Conservation (phyloP, 2,888 invertebrate genomes). For the Magallana nippona region DNA sequence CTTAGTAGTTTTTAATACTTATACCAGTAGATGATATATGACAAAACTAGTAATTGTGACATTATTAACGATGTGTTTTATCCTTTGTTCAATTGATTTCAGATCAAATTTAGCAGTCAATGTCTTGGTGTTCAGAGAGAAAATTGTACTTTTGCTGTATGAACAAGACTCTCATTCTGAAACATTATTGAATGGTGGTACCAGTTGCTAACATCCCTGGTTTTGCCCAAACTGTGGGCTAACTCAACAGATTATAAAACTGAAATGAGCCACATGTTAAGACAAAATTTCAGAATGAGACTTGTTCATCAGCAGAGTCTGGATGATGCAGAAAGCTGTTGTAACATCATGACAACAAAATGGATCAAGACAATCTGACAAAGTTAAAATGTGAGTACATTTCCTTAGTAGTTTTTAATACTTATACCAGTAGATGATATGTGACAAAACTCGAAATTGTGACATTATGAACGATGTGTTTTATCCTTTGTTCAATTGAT, state of each 20-base stretch:
- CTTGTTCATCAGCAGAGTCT: too few species aligned
- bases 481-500: too few species aligned
- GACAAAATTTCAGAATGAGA: not conserved
- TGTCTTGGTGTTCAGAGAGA: too few species aligned
- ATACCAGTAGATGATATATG: too few species aligned
- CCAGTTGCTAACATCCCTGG: conserved; percentile 5
- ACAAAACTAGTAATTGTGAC: too few species aligned
- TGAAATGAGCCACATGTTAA: not conserved
- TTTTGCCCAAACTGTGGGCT: not conserved
- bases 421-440: too few species aligned
- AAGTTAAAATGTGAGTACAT: not conserved
- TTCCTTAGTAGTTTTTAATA: not conserved
- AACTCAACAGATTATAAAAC: not conserved
- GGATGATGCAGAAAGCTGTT: not conserved
- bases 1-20: too few species aligned
- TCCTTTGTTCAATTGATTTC: too few species aligned
- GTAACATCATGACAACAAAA: not conserved
- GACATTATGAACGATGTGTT: too few species aligned
- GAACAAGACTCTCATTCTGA: not conserved
- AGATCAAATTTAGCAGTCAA: too few species aligned
- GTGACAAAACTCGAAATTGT: too few species aligned
- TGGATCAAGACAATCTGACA: not conserved
- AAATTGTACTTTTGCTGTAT: not conserved
- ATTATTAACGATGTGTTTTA: too few species aligned
- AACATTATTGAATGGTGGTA: not conserved